A percentile compares a stretch with the other conserved stretches of the same genome.
Conservation (phyloP, 2,113 vertebrate species). For the Phycodurus eques region DNA sequence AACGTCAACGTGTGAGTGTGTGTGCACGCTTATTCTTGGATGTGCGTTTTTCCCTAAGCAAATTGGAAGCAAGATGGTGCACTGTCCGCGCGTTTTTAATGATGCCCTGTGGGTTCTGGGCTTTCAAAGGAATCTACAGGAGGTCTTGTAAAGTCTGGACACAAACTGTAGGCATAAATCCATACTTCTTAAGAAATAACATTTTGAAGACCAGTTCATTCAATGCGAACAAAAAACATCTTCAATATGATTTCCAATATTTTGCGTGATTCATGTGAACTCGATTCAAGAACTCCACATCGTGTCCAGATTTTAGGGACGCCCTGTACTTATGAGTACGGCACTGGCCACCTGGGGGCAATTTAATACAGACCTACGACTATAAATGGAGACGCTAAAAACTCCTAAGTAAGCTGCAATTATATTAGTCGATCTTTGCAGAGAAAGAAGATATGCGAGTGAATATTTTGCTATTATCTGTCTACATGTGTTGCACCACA, state of each 20-base stretch:
- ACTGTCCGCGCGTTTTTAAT: slow-evolving; percentile 36
- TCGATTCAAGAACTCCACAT: too few species aligned
- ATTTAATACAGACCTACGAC: too few species aligned
- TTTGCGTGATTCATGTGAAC: neutral
- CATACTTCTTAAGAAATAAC: neutral
- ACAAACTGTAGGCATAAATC: neutral
- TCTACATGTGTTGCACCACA: neutral
- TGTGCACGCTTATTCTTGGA: slow-evolving; percentile 11
- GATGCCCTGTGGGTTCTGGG: slow-evolving; percentile 23
- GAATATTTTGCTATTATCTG: neutral
- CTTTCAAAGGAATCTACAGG: slow-evolving; percentile 22
- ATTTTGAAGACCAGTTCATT: neutral
- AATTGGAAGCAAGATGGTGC: slow-evolving; percentile 27
- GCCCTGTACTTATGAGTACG: too few species aligned
- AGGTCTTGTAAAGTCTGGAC: neutral
- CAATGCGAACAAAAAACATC: neutral
- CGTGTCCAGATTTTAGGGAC: too few species aligned
- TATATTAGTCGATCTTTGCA: too few species aligned
- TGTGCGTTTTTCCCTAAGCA: slow-evolving; percentile 22
- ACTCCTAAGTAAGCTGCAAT: too few species aligned
- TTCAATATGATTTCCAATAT: neutral
- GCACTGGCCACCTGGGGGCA: too few species aligned
- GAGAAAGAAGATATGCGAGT: neutral
- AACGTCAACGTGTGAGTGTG: slow-evolving; percentile 18
- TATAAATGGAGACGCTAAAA: too few species aligned